Base-by-base conservation (phyloP, 30 jellyfish, hydroid and myxozoan species). In the Cassiopea xamachana region DNA sequence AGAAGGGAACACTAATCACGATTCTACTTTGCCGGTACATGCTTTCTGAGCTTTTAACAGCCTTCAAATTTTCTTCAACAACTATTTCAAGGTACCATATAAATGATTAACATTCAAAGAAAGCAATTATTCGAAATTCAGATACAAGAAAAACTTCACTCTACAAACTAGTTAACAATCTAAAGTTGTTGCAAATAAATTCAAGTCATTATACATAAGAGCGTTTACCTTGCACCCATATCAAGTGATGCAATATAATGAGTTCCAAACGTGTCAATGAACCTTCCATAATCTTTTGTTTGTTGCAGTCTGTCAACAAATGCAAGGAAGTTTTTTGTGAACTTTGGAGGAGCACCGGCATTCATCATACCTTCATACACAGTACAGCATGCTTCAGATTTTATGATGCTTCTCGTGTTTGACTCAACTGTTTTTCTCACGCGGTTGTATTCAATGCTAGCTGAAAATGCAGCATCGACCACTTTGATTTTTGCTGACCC, bases 161-260 rank as follows among this genome's bases (percentile, higher is more conserved):
- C 39, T 27, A 27, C 39, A 27, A 27, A 27, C 39, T 27, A 27
- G 39, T 27, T 27, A 27, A 27, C 39, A 27, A 27, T 27, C 39
- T 27, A 27, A 27, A 27, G 39, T 27, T 27, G 39, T 27, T 27
- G 39, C 39, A 27, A 27, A 27, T 27, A 27, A 27, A 27, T 27
- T 3, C 51, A 73, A 73, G 27, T 2, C 7, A 2, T 13, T 73
- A 7, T 73, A 18, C 82, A 13, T 17, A 69, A 69, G 15, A 69
- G 8, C 7, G n/a, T 6, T 2, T 10, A 87, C 94, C 94, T 87
- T 60, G 94, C 94, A 7, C 94, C 94, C 88, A 78, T 62, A 59
- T 77, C 83, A 1, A 76, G 77, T 39, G 83, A 13, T 44, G 4
- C 71, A 46, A 72, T 75, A 60, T 72, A 85, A 75, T 85, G 93